Base-by-base conservation (phyloP, 2,797 vertebrate species). In the Sebastes flavidus region DNA sequence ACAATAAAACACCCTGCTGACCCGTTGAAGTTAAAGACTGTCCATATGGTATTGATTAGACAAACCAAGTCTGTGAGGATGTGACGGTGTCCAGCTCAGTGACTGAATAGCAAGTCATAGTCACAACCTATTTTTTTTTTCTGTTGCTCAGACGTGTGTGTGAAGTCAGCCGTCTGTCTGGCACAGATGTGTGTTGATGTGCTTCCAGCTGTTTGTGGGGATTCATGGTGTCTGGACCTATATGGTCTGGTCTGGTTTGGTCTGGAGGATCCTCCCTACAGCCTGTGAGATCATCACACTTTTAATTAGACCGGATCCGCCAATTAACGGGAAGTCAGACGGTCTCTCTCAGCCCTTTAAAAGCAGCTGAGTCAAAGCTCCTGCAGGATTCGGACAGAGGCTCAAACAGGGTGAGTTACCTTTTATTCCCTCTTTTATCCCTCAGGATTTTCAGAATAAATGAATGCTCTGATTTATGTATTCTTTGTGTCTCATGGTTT, bases 141-240 rank as follows among this genome's bases (percentile, higher is more conserved):
- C 11, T 66, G 74, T 61, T 83, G 76, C 74, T 84, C 66, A 25
- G 67, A 88, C 49, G 75, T 78, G 73, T 78, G 79, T 82, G 86
- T 82, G 86, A 90, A 81, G 90, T 93, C 89, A 88, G 61, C 30
- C 11, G 83, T 88, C 90, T 91, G 80, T 62, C 89, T 91, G 90
- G 88, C 90, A 88, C 89, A 82, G 83, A 88, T 81, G 77, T 85
- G 83, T 88, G 89, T 91, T 93, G 91, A 84, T 83, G 86, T 88
- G 71, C 87, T 93, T 93, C 92, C 93, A 94, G 87, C 78, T 88
- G 89, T 93, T 89, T 88, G 80, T 80, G 81, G 73, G 83, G 65
- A 91, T 56, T 77, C 69, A 49, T 71, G 77, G 42, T 65, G 93
- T 92, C 93, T 90, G 89, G 86, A 89, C 85, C 65, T 49, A 25